Base-by-base conservation (phyloP, 2,113 vertebrate species). In the Syrrhaptes paradoxus region DNA sequence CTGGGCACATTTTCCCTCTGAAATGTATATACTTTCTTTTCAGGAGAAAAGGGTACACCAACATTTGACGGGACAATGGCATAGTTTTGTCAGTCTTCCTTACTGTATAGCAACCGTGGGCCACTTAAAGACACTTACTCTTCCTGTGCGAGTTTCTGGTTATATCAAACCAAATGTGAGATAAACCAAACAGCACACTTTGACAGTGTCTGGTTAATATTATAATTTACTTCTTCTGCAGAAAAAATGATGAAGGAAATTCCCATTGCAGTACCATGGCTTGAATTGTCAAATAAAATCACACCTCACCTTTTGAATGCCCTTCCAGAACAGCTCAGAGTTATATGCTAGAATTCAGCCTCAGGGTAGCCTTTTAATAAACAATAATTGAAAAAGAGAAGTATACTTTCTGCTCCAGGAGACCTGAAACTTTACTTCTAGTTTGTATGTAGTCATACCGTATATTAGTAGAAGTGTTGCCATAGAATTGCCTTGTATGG, bases 321-420 rank as follows among this genome's bases (percentile, higher is more conserved):
- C n/a, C 17, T 76, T 83, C 36, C 45, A 68, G 19, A 70, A 70
- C 20, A 62, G 22, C 36, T 85, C 48, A 61, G 63, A 59, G 21
- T 46, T 72, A 20, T 28, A 24, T 54, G 13, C n/a, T 65, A 55
- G 17, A 89, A 65, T 38, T 68, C 46, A 74, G 29, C 28, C 10
- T 25, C 66, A 59, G 31, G 17, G 24, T 45, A 41, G 8, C 34
- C 13, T 91, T 89, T 70, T 34, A 86, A 34, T 55, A 74, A 89
- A 55, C 5, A 74, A 29, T 38, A 54, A 70, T 7, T 59, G 28
- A 36, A 89, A 91, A 63, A 9, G 4, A 80, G 21, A 71, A 66
- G 7, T 29, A 83, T 65, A 74, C 55, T 94, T 95, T 93, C 93
- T 97, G 88, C 82, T 95, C 71, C 77, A 94, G 46, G 61, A 93